Evolutionary conservation across 53 echinoderm and acorn worm genomes (phyloP).

Genomic region (Hippasteria phrygiana): DNA sequence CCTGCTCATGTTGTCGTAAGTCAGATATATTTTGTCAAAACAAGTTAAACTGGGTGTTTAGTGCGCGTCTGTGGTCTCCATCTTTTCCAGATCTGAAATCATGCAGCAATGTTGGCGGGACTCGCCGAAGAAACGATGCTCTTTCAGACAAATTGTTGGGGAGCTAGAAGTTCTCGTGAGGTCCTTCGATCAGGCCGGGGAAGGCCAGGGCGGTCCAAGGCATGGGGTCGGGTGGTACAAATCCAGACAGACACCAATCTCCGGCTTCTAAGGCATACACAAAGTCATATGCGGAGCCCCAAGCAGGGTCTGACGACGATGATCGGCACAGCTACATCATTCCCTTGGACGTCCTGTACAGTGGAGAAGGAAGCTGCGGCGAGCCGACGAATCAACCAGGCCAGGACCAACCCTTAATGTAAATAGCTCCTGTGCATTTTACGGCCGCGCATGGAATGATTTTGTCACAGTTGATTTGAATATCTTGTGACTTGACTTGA

Average conservation of each 20-base stretch:
- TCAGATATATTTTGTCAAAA: background rate
- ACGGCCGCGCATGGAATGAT: too few species aligned
- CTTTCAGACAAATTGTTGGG: constrained; percentile 8
- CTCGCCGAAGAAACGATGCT: constrained; percentile 12
- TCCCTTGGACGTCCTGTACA: background rate
- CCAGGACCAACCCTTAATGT: too few species aligned
- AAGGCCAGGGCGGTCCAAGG: too few species aligned
- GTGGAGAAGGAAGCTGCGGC: background rate
- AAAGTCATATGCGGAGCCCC: background rate
- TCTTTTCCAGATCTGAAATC: constrained; percentile 9
- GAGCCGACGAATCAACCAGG: too few species aligned
- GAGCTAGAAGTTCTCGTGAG: constrained; percentile 1
- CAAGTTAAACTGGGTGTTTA: background rate
- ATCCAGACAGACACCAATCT: background rate
- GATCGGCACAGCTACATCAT: background rate
- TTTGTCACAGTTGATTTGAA: too few species aligned
- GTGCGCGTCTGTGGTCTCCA: background rate
- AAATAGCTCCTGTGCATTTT: too few species aligned
- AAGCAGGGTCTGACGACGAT: background rate
- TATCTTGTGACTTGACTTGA: too few species aligned
- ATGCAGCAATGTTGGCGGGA: constrained; percentile 25
- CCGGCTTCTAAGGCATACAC: background rate
- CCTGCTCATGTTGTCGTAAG: background rate
- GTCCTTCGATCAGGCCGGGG: too few species aligned
- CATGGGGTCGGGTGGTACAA: background rate